Percentiles rank a stretch among this genome's conserved stretches.
These are phyloP conservation scores for Calliopsis andreniformis DNA, from an alignment of 1,140 invertebrate genomes.

Conservation along the genomic window DNA sequence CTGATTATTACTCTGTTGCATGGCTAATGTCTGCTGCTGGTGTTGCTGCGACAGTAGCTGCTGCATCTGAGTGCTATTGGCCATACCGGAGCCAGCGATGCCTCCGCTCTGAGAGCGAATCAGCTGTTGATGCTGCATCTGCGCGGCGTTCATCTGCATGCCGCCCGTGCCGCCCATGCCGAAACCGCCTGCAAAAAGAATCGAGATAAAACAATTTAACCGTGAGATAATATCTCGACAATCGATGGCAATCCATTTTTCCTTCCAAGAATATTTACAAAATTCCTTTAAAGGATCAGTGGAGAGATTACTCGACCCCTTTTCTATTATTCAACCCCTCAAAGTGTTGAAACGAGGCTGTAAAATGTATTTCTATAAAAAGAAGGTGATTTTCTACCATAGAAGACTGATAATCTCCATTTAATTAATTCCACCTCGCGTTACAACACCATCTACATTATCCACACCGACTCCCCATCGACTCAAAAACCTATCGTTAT, in stretches of 20 bases:
- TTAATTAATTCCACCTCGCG: no score
- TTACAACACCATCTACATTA: no score
- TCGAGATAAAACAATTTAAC: conserved; percentile 12
- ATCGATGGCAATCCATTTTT: not conserved
- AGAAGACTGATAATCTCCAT: no score
- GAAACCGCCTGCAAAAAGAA: conserved; percentile 74
- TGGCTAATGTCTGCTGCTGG: conserved; percentile 84
- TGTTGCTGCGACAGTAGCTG: conserved; percentile 83
- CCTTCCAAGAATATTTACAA: not conserved
- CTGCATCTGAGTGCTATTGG: conserved; percentile 80
- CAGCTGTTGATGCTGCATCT: conserved; percentile 82
- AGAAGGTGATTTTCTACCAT: no score
- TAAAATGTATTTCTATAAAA: no score
- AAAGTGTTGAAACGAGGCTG: no score
- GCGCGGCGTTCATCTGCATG: conserved; percentile 82
- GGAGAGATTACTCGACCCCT: no score
- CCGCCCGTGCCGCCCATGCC: conserved; percentile 79
- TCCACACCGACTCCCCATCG: no score
- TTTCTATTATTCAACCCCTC: no score
- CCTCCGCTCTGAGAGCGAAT: conserved; percentile 77
- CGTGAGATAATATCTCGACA: not conserved
- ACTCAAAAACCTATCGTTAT: no score
- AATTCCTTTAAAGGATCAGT: no score
- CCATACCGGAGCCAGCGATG: conserved; percentile 74
- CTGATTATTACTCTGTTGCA: conserved; percentile 82